Evolutionary conservation across 2,113 vertebrate genomes (phyloP), one percentile per base, ranked within the genome.

Genomic region (Spea multiplicata): DNA sequence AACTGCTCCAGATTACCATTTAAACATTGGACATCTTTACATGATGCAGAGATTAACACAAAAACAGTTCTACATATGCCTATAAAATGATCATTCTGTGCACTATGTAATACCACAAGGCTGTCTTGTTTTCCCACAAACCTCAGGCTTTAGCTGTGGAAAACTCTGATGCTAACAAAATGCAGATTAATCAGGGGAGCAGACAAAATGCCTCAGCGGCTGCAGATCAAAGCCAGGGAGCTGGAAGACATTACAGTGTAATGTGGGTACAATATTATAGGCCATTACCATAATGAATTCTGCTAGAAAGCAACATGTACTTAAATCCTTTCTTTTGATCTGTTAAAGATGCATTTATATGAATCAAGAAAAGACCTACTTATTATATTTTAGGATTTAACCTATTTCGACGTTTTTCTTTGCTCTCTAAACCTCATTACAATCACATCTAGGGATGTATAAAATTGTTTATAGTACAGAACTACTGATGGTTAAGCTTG

Each of bases 271-370:
- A 81, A 72, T 50, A 70, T 75, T 85, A 86, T 69, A 82, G 69
- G 80, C 78, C 81, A 89, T 89, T 90, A 88, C 79, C 82, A 84
- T 92, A 90, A 90, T 89, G 87, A 91, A 90, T 87, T 88, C 86
- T 86, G 86, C 86, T 88, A 90, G 86, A 86, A 88, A 90, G 87
- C 85, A 86, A 69, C 77, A 82, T 85, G 84, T 84, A 87, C 86
- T 82, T 84, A 85, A 86, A 87, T 82, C 72, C 8, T 76, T 87
- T 52, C 71, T 88, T 92, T 85, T 90, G 86, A 90, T n/a, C n/a
- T n/a, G n/a, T n/a, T n/a, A n/a, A n/a, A n/a, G n/a, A n/a, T n/a
- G n/a, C n/a, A n/a, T n/a, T n/a, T n/a, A n/a, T n/a, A n/a, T n/a
- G n/a, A n/a, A n/a, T 86, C 83, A 89, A 83, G 74, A 83, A 83